Conservation (phyloP, 2,113 vertebrate species). For the Chionodraco myersi region DNA sequence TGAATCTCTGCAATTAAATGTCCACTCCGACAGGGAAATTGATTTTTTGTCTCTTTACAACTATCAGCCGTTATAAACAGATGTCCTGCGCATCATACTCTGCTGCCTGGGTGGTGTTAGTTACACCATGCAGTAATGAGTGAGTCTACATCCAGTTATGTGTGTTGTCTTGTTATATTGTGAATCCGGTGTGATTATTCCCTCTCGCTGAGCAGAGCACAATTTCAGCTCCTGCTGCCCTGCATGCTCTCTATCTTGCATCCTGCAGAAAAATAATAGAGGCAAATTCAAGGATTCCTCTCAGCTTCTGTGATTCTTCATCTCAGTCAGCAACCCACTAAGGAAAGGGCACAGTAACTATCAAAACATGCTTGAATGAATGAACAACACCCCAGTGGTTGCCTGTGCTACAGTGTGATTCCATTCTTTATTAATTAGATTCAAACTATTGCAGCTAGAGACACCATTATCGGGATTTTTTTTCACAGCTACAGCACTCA, state of each 20-base stretch:
- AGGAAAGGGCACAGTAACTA: slow-evolving; percentile 51
- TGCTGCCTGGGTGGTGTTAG: neutral
- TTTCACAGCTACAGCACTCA: slow-evolving; percentile 13
- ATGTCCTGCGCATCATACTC: slow-evolving; percentile 21
- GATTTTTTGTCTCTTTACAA: slow-evolving; percentile 40
- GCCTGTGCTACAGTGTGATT: neutral
- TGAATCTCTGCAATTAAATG: slow-evolving; percentile 52
- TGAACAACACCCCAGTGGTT: slow-evolving; percentile 25
- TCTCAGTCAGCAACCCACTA: slow-evolving; percentile 47
- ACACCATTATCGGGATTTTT: neutral
- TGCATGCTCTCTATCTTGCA: slow-evolving; percentile 24
- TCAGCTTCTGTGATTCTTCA: slow-evolving; percentile 45
- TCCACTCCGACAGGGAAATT: slow-evolving; percentile 45
- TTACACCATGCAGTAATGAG: slow-evolving; percentile 20
- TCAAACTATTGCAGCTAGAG: slow-evolving; percentile 3
- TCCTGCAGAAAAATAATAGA: slow-evolving; percentile 57
- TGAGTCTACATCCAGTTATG: slow-evolving; percentile 9
- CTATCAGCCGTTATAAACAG: slow-evolving; percentile 39
- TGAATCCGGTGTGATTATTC: slow-evolving; percentile 28
- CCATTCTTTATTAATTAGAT: slow-evolving; percentile 13
- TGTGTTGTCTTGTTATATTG: slow-evolving; percentile 21
- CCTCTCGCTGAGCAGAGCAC: slow-evolving; percentile 14
- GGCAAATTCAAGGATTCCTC: slow-evolving; percentile 47
- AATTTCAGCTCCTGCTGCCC: slow-evolving; percentile 36
- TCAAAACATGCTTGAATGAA: slow-evolving; percentile 42